Evolutionary conservation across 2,113 vertebrate species (phyloP).

Genomic region (Pluvialis apricaria): DNA sequence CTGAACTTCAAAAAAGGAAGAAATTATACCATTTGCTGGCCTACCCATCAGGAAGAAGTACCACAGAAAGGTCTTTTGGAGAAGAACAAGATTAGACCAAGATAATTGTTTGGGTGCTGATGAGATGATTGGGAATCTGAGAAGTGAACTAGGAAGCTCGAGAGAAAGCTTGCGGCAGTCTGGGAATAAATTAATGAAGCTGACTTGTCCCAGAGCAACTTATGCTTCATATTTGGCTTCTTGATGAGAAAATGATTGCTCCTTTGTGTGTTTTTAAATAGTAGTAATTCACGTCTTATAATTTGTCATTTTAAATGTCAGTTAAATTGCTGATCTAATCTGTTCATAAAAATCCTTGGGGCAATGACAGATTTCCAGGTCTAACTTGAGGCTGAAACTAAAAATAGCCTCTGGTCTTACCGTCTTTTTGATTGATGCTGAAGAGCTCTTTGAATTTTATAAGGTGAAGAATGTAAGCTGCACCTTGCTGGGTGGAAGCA

Average conservation of each 20-base stretch:
- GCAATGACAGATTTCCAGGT: constrained; percentile 10
- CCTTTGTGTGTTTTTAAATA: constrained; percentile 33
- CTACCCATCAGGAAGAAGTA: neutral
- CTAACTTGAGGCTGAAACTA: constrained; percentile 14
- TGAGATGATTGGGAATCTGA: neutral
- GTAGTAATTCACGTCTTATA: neutral
- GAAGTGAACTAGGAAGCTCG: neutral
- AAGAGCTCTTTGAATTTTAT: neutral
- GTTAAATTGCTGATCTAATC: constrained; percentile 42
- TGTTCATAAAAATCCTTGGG: neutral
- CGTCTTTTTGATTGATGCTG: neutral
- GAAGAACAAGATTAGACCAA: neutral
- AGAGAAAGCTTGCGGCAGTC: neutral
- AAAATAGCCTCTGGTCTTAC: neutral
- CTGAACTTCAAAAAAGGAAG: neutral
- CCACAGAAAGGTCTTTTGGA: neutral
- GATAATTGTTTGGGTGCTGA: neutral
- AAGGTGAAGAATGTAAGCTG: neutral
- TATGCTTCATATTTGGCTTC: neutral
- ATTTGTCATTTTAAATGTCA: constrained; percentile 28
- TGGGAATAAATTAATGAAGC: neutral
- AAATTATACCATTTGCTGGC: neutral
- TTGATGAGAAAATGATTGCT: constrained; percentile 16
- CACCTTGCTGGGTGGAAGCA: neutral
- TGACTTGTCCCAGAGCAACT: neutral